Evolutionary conservation across 92 coral and sea anemone species (phyloP).

Genomic region (Ricordea florida): DNA sequence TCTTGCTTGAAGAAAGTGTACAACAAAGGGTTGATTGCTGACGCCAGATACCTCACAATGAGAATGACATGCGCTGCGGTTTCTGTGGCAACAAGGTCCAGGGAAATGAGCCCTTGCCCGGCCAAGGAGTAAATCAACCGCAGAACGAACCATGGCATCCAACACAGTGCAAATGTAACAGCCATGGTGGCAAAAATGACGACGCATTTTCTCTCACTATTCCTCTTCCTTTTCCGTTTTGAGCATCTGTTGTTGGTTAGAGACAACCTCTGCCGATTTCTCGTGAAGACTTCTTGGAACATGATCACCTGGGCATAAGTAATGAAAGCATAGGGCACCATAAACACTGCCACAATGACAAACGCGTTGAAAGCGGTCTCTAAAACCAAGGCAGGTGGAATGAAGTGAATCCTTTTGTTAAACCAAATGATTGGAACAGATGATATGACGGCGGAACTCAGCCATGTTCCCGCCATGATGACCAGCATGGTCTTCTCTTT

Average conservation of each 20-base stretch:
- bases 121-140: slow-evolving; percentile 29
- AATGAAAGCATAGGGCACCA: slow-evolving; percentile 60
- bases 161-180: slow-evolving; percentile 45
- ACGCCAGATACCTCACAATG: slow-evolving; percentile 39
- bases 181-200: slow-evolving; percentile 68
- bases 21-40: slow-evolving; percentile 57
- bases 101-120: neutral
- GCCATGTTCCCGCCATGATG: slow-evolving; percentile 56
- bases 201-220: slow-evolving; percentile 59
- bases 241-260: neutral
- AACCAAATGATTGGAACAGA: slow-evolving; percentile 63
- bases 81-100: neutral
- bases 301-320: slow-evolving; percentile 52
- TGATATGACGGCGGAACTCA: slow-evolving; percentile 53
- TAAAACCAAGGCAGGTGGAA: neutral
- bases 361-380: slow-evolving; percentile 63
- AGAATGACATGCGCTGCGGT: slow-evolving; percentile 9
- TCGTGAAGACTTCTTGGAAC: slow-evolving; percentile 38
- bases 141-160: slow-evolving; percentile 70
- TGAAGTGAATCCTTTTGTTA: neutral
- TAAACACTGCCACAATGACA: slow-evolving; percentile 49
- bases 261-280: neutral
- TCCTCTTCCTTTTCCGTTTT: neutral
- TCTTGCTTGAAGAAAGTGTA: slow-evolving; percentile 73
- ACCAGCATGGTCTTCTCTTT: slow-evolving; percentile 45